Base-by-base conservation (phyloP, 2,797 vertebrate genomes). In the Mormyrus proboscirostris region DNA sequence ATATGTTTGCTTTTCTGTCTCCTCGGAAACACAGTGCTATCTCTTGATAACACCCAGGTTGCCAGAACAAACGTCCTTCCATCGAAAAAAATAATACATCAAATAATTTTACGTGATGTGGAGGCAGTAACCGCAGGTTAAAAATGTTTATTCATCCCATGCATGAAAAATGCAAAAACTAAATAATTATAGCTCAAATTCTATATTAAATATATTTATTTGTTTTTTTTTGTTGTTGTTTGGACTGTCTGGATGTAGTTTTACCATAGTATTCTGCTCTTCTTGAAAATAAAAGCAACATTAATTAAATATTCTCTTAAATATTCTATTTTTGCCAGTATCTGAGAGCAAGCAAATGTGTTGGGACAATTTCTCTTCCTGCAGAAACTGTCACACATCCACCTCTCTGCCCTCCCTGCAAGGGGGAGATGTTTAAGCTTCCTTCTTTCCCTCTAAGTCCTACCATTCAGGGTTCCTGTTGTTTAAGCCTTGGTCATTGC, bases 11-110 rank as follows among this genome's bases (percentile, higher is more conserved):
- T 89, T 89, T 55, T 90, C 57, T 38, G 88, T 91, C 90, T 87
- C 86, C 88, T 90, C 84, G 69, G 38, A 65, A 88, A 88, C 51
- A 41, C 5, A 47, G 16, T 16, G 89, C 88, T 84, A 89, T 92
- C 91, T 93, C 92, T 92, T 91, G 85, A 88, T 90, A 91, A 88
- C 92, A 91, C 83, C 85, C 88, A 91, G 89, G 91, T 92, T 93
- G 89, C 89, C 87, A 84, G 79, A 7, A 90, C 90, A 92, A 90
- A 82, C 89, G 89, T 90, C 92, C 38, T 76, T 62, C 85, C 88
- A 92, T 87, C 84, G n/a, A 9, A 14, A 84, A 44, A 49, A 50
- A 84, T 47, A 84, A 49, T 84, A 25, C 22, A 47, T 84, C 44
- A 82, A 82, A 49, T 84, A 50, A 79, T 84, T 84, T 84, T 2